A percentile compares a stretch with the other conserved stretches of the same genome.
Evolutionary conservation across 2,113 vertebrate genomes (phyloP).

Genomic region (Scortum barcoo): DNA sequence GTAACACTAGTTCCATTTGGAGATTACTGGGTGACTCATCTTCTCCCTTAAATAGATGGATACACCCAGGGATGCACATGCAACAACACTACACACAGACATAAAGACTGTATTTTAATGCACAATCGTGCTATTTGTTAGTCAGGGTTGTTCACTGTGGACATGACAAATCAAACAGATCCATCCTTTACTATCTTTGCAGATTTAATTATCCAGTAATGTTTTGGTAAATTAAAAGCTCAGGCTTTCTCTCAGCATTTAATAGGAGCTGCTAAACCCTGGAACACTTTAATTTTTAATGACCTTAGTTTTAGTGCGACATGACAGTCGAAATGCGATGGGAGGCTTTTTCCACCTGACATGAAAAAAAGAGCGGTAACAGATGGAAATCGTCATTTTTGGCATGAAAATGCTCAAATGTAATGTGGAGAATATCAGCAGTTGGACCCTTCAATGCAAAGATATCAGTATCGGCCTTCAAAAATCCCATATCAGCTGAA

Average conservation of each 20-base stretch:
- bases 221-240: constrained; percentile 60
- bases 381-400: constrained; percentile 11
- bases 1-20: constrained; percentile 41
- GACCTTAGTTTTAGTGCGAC: constrained; percentile 31
- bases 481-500: constrained; percentile 46
- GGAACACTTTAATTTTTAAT: constrained; percentile 55
- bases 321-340: constrained; percentile 25
- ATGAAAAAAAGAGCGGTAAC: neutral
- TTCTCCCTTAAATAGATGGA: constrained; percentile 45
- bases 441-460: constrained; percentile 22
- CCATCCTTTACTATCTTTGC: constrained; percentile 18
- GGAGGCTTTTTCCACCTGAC: neutral
- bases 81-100: constrained; percentile 12
- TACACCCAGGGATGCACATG: constrained; percentile 24
- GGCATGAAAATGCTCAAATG: constrained; percentile 21
- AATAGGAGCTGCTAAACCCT: constrained; percentile 31
- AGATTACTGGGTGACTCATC: constrained; percentile 66
- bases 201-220: constrained; percentile 53
- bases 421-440: constrained; percentile 22
- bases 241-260: constrained; percentile 24
- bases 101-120: constrained; percentile 2
- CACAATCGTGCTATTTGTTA: constrained; percentile 19
- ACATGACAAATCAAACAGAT: constrained; percentile 15
- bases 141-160: constrained; percentile 10
- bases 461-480: constrained; percentile 40